Percentiles rank a stretch among this genome's conserved stretches.
Conservation (phyloP, 2,888 invertebrate genomes). For the Oscheius onirici region DNA sequence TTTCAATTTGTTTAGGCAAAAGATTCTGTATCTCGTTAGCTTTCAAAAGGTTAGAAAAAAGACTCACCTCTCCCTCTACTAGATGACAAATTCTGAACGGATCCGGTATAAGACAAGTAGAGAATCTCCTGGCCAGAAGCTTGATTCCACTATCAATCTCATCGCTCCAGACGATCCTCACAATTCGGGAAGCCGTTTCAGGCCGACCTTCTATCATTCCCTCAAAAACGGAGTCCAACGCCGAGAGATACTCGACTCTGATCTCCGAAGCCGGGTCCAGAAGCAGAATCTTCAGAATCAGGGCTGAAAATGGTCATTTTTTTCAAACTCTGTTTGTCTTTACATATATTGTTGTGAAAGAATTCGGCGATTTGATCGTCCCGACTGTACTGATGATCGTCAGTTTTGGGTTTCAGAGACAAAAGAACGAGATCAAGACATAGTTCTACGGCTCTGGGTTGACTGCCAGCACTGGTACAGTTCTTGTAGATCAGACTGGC, state of each 20-base stretch:
- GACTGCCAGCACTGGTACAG: neutral
- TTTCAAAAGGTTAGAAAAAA: neutral
- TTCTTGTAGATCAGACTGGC: constrained; percentile 1
- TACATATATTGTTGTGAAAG: constrained; percentile 16
- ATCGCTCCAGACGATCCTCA: neutral
- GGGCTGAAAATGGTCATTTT: neutral
- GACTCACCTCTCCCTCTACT: neutral
- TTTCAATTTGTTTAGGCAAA: too few species aligned
- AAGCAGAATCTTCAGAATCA: constrained; percentile 1
- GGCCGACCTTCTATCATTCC: constrained; percentile 15
- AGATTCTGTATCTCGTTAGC: neutral
- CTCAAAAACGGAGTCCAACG: constrained; percentile 1
- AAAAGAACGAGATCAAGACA: constrained; percentile 15
- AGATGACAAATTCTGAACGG: constrained; percentile 20
- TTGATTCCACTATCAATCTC: neutral
- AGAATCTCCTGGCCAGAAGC: neutral
- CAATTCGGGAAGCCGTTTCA: neutral
- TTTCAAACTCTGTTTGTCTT: neutral
- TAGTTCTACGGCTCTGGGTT: neutral
- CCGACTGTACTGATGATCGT: neutral
- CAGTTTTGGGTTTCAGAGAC: neutral
- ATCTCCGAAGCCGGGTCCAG: neutral
- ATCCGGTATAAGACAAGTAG: constrained; percentile 16
- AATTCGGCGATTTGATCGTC: constrained; percentile 14
- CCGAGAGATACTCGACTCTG: neutral